Evolutionary conservation across 2,888 invertebrate genomes (phyloP).

Genomic region (Apotomis betuletana): DNA sequence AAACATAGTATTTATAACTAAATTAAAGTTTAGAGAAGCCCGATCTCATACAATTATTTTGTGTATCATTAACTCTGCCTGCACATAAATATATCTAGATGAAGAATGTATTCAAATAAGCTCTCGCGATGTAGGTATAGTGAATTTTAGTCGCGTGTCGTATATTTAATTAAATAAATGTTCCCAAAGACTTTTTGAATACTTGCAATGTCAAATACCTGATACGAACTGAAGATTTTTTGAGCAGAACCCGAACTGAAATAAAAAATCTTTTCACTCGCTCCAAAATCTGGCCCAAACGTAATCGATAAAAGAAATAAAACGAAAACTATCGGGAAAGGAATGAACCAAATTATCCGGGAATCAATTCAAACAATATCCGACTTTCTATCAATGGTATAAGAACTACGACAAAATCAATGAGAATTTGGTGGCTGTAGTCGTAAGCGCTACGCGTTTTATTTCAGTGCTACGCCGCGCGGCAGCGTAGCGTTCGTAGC

Average conservation of each 20-base stretch:
- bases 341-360: conserved; percentile 20
- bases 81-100: too few relatives aligned
- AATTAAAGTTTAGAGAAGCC: too few relatives aligned
- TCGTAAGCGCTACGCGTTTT: conserved; percentile 37
- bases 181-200: neutral
- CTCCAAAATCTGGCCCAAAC: conserved; percentile 12
- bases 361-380: neutral
- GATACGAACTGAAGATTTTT: neutral
- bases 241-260: conserved; percentile 16
- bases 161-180: too few relatives aligned
- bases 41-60: too few relatives aligned
- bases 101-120: too few relatives aligned
- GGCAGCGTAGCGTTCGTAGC: conserved; percentile 17
- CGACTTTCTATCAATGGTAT: neutral
- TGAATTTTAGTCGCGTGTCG: too few relatives aligned
- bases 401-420: neutral
- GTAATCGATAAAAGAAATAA: conserved; percentile 36
- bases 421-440: conserved; percentile 1
- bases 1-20: too few relatives aligned
- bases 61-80: too few relatives aligned
- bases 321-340: conserved; percentile 39
- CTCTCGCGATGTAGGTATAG: too few relatives aligned
- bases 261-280: conserved; percentile 2
- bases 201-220: neutral
- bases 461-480: conserved; percentile 32